Conservation (phyloP, 2,113 vertebrate species). For the Arvicanthis niloticus region DNA sequence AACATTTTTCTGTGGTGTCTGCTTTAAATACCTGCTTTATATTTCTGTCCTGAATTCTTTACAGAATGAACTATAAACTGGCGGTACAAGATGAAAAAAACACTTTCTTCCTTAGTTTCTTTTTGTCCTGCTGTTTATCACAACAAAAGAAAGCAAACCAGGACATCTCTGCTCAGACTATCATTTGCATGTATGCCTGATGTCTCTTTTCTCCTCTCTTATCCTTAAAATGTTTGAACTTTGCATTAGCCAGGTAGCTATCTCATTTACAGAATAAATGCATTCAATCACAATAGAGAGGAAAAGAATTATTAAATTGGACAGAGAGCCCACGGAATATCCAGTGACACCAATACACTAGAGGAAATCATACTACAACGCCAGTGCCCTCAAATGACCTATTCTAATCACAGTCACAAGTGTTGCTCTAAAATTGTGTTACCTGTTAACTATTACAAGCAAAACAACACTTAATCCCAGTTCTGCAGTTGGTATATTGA, state of each 20-base stretch:
- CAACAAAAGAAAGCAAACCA: background rate
- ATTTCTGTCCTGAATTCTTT: background rate
- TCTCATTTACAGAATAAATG: background rate
- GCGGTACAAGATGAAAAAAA: background rate
- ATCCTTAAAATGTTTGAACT: background rate
- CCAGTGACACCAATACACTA: background rate
- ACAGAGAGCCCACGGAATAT: background rate
- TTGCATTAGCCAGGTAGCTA: background rate
- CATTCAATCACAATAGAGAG: background rate
- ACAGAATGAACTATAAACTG: too few relatives aligned
- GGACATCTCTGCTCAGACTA: background rate
- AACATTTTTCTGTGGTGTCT: background rate
- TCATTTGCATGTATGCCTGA: fast-evolving
- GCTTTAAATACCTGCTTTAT: background rate
- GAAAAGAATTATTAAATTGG: background rate
- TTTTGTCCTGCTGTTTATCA: background rate
- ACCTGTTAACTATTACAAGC: background rate
- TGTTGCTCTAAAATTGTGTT: background rate
- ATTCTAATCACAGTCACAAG: background rate
- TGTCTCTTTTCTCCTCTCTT: background rate
- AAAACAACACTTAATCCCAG: background rate
- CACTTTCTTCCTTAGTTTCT: background rate
- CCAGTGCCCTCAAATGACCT: background rate
- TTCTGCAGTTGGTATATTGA: background rate
- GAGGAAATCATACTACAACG: background rate